Evolutionary conservation across 2,797 vertebrate genomes (phyloP), one percentile per base, ranked within the genome.

Genomic region (Urophycis tenuis): DNA sequence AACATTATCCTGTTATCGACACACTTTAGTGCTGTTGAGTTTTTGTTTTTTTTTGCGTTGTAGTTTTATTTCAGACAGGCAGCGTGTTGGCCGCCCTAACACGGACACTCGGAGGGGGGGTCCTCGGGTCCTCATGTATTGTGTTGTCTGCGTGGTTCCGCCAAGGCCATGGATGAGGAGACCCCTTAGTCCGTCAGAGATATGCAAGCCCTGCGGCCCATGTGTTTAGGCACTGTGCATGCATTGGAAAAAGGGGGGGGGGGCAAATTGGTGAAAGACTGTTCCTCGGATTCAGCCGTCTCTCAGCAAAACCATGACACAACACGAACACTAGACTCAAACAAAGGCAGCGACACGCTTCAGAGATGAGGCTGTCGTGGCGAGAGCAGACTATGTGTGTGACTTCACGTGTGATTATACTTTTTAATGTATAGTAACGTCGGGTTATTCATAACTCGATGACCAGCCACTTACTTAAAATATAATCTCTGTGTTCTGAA

Each of bases 91-190:
- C 60, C 69, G 25, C 70, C 71, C 69, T 25, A 71, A 31, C 11
- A 12, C 33, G 67, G n/a, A 32, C 36, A 22, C 17, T 25, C 70
- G 33, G 35, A 8, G 5, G 39, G 39, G 39, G 74, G 77, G 81
- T 76, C 74, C 35, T 79, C 22, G 14, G 35, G 73, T 29, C 60
- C 76, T 82, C 29, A 39, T 75, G 33, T 81, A 1, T 2, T 72
- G 72, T 81, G 75, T 67, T 81, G 79, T 85, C 75, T 82, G 80
- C 77, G 71, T 75, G n/a, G 73, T 79, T 77, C 67, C 73, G 69
- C 69, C 70, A 76, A 87, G 85, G 80, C 84, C n/a, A n/a, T 89
- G 87, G 85, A 85, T 79, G 84, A 77, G 84, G 83, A 84, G 80
- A 45, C 78, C 79, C 15, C 72, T 78, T 82, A 45, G 1, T 70